These are phyloP conservation scores for Dorcus parallelipipedus DNA, from an alignment of 2,888 invertebrate genomes.

Conservation along the genomic window DNA sequence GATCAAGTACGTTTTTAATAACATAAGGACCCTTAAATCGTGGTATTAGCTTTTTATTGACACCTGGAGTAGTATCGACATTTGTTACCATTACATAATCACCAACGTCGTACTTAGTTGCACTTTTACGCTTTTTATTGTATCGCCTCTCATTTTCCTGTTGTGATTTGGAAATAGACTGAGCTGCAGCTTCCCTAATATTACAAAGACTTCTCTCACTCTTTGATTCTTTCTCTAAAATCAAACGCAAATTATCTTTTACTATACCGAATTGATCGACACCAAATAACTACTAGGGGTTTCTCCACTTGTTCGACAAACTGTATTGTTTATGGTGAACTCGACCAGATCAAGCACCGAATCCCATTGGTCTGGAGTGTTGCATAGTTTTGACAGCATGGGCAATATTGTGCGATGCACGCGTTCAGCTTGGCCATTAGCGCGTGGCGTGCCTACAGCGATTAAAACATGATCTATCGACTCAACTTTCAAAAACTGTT, in stretches of 20 bases:
- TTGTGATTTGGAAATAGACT: slow-evolving; percentile 25
- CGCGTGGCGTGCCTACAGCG: slow-evolving; percentile 30
- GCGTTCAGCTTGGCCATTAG: slow-evolving; percentile 35
- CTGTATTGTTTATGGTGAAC: slow-evolving; percentile 4
- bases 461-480: slow-evolving; percentile 28
- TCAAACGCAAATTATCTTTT: slow-evolving; percentile 17
- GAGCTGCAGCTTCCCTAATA: slow-evolving; percentile 15
- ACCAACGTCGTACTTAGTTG: slow-evolving; percentile 19
- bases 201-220: slow-evolving; percentile 22
- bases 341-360: neutral
- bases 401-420: slow-evolving; percentile 27
- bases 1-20: neutral
- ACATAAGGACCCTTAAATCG: slow-evolving; percentile 5
- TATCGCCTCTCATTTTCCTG: slow-evolving; percentile 27
- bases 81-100: slow-evolving; percentile 27
- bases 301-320: slow-evolving; percentile 26
- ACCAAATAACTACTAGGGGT: slow-evolving; percentile 33
- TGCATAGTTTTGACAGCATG: slow-evolving; percentile 26
- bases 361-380: slow-evolving; percentile 3
- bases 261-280: slow-evolving; percentile 27
- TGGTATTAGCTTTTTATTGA: slow-evolving; percentile 10
- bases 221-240: neutral
- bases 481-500: slow-evolving; percentile 20
- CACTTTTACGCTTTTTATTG: slow-evolving; percentile 29
- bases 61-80: slow-evolving; percentile 22